Evolutionary conservation across 2,888 invertebrate species (phyloP), one percentile per base, ranked within the genome.

Genomic region (Tanytarsus gracilentus): DNA sequence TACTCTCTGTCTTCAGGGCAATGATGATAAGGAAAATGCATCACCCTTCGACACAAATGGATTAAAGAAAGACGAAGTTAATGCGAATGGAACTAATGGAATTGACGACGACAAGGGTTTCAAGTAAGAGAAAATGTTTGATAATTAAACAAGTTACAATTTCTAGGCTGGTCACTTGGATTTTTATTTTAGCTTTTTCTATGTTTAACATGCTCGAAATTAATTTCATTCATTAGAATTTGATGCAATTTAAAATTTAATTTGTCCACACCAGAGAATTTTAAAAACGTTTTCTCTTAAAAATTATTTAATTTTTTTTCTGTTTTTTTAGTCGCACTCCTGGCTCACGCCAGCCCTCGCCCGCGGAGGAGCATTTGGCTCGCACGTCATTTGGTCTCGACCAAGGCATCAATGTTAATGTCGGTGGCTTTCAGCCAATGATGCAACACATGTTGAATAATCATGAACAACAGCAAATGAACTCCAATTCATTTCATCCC

Each of bases 281-380:
- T 9, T 9, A 9, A 30, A 9, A 30, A 30, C 9, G 7, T 9
- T 9, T 9, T 30, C 9, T 30, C 30, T 9, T 9, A 30, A 7
- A 9, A 30, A 30, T 9, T 9, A 30, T 30, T 30, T 30, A 30
- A 30, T 30, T 30, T 9, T 30, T n/a, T n/a, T n/a, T n/a, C n/a
- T n/a, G n/a, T n/a, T n/a, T 33, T 76, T 79, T 58, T 77, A 90
- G 89, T 73, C 88, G 91, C 68, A 90, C 90, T 65, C 89, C 89
- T 39, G 90, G 91, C 59, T 92, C 93, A 68, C 83, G 92, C 68
- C 93, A 93, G 75, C 91, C 91, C 63, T 94, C 93, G 44, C 93
- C 94, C 53, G 89, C 90, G 14, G 92, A 92, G 74, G 89, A 89
- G 68, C 76, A 75, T 63, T 72, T 75, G 65, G 77, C 76, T 66